A percentile compares a stretch with the other conserved stretches of the same genome.
These are phyloP conservation scores for Apeira syringaria DNA, from an alignment of 2,888 invertebrate species.

Conservation along the genomic window DNA sequence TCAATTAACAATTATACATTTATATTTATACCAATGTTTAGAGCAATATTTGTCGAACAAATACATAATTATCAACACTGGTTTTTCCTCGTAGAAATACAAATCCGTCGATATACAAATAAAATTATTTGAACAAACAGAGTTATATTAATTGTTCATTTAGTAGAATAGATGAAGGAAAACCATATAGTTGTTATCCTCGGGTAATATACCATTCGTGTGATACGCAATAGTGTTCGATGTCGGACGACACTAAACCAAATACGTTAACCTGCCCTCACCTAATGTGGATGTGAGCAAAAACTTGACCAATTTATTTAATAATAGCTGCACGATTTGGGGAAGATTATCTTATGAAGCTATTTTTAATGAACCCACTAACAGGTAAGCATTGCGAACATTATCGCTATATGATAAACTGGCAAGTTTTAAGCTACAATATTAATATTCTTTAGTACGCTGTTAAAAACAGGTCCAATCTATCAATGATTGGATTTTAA, in stretches of 20 bases:
- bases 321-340: slow-evolving; percentile 18
- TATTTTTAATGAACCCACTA: slow-evolving; percentile 6
- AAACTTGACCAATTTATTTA: slow-evolving; percentile 39
- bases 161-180: slow-evolving; percentile 32
- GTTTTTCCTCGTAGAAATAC: not conserved
- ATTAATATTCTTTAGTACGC: no score
- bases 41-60: no score
- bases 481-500: no score
- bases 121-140: not conserved
- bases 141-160: not conserved
- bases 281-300: slow-evolving; percentile 50
- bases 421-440: no score
- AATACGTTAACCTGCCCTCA: slow-evolving; percentile 63
- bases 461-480: no score
- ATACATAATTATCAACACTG: not conserved
- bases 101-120: not conserved
- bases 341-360: slow-evolving; percentile 19
- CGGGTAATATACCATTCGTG: slow-evolving; percentile 38
- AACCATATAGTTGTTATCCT: slow-evolving; percentile 47
- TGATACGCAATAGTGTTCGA: slow-evolving; percentile 37
- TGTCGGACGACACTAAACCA: slow-evolving; percentile 41
- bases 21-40: not conserved
- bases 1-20: no score
- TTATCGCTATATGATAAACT: no score
- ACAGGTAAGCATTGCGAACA: no score